A percentile compares a stretch with the other conserved stretches of the same genome.
phyloP scores from a whole-genome alignment of 2,113 vertebrate species.

The Spea multiplicata region DNA sequence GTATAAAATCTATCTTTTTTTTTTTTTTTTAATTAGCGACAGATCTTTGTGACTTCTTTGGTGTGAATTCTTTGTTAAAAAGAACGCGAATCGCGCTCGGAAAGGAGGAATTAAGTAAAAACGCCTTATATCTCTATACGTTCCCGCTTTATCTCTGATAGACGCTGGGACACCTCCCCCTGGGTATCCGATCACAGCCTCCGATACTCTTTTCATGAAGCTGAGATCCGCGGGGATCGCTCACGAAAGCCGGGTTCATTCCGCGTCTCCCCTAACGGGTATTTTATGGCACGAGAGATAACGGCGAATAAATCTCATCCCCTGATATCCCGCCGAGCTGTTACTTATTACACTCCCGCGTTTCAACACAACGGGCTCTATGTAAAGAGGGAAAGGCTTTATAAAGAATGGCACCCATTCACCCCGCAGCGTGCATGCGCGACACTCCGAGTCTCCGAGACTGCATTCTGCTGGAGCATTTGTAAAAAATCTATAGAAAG shows the following conservation, averaged over 20 bases:
- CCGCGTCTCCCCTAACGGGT: background rate
- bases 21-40: too few species aligned
- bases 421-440: too few species aligned
- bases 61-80: background rate
- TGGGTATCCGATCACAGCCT: background rate
- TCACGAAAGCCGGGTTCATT: background rate
- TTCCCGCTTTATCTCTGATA: background rate
- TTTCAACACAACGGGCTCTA: background rate
- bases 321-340: background rate
- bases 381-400: background rate
- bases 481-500: too few species aligned
- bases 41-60: background rate
- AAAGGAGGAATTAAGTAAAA: background rate
- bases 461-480: too few species aligned
- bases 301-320: background rate
- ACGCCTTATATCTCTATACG: background rate
- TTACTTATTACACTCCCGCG: constrained; percentile 6
- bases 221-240: background rate
- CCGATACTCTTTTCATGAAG: constrained; percentile 13
- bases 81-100: background rate
- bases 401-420: too few species aligned
- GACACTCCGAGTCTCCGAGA: too few species aligned
- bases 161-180: background rate
- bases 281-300: background rate
- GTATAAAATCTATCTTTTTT: too few species aligned